phyloP scores from a whole-genome alignment of 2,888 invertebrate species.

The Dryococelus australis region DNA sequence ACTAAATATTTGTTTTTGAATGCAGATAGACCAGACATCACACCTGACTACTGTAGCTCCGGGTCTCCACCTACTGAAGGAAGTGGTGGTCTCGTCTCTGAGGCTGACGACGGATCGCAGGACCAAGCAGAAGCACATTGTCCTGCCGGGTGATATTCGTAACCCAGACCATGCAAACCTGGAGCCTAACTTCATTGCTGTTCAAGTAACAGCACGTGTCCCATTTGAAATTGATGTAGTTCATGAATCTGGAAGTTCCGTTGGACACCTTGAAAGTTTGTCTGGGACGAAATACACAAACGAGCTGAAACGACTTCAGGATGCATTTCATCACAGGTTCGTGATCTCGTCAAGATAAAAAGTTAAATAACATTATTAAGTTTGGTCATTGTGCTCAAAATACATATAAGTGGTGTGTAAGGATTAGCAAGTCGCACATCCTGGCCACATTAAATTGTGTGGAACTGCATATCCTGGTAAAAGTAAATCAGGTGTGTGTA shows the following conservation, averaged over 20 bases:
- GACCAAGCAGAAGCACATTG: constrained; percentile 62
- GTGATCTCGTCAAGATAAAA: neutral
- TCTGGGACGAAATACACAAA: constrained; percentile 71
- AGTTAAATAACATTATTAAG: too few species aligned
- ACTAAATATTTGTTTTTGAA: neutral
- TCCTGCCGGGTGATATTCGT: constrained; percentile 69
- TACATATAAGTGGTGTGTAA: too few species aligned
- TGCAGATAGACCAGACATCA: constrained; percentile 69
- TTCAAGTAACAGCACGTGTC: constrained; percentile 72
- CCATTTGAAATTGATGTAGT: constrained; percentile 86
- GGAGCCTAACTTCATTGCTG: constrained; percentile 76
- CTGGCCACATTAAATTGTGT: too few species aligned
- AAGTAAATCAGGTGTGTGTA: too few species aligned
- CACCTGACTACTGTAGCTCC: constrained; percentile 75
- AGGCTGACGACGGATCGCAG: constrained; percentile 66
- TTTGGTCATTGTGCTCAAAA: too few species aligned
- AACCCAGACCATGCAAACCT: constrained; percentile 54
- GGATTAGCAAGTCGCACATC: too few species aligned
- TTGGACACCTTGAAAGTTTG: constrained; percentile 64
- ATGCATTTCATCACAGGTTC: constrained; percentile 71
- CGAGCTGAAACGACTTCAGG: constrained; percentile 67
- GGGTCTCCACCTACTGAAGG: constrained; percentile 75
- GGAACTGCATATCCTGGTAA: too few species aligned
- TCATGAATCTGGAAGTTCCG: constrained; percentile 78
- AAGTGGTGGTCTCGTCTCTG: constrained; percentile 76